A percentile compares a stretch with the other conserved stretches of the same genome.
Evolutionary conservation across 1,140 invertebrate species (phyloP).

Genomic region (Drosophila mauritiana): DNA sequence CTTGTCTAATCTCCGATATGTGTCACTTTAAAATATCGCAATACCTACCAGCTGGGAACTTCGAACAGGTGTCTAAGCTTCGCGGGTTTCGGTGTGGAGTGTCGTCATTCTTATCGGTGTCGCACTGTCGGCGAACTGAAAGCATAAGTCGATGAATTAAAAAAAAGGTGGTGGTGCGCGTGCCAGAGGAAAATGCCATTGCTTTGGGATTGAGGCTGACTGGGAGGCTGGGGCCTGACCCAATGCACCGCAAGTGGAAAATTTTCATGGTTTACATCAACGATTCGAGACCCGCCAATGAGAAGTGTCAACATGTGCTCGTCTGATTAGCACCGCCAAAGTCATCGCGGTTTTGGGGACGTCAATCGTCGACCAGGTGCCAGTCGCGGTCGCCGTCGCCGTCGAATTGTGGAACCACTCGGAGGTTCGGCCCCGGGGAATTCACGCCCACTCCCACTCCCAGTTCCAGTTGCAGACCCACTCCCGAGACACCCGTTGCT

Average conservation of each 20-base stretch:
- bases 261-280: constrained; percentile 72
- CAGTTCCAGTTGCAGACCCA: constrained; percentile 20
- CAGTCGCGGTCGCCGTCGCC: constrained; percentile 13
- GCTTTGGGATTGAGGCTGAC: background rate
- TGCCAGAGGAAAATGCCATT: constrained; percentile 59
- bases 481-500: constrained; percentile 14
- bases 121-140: constrained; percentile 14
- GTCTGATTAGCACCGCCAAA: constrained; percentile 67
- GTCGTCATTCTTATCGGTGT: constrained; percentile 37
- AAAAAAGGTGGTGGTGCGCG: constrained; percentile 10
- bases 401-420: background rate
- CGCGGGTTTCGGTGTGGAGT: background rate
- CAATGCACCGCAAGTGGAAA: constrained; percentile 61
- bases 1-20: background rate
- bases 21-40: background rate
- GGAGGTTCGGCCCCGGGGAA: constrained; percentile 23
- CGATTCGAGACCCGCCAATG: constrained; percentile 64
- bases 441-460: constrained; percentile 45
- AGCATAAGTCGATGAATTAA: constrained; percentile 6
- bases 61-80: constrained; percentile 24
- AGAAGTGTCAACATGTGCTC: constrained; percentile 67
- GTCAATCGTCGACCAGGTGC: constrained; percentile 38
- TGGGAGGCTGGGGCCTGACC: constrained; percentile 15
- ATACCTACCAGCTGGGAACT: constrained; percentile 9
- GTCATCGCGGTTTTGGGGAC: constrained; percentile 55